Evolutionary conservation across 2,797 vertebrate genomes (phyloP), one percentile per base, ranked within the genome.

Genomic region (Epinephelus awoara): DNA sequence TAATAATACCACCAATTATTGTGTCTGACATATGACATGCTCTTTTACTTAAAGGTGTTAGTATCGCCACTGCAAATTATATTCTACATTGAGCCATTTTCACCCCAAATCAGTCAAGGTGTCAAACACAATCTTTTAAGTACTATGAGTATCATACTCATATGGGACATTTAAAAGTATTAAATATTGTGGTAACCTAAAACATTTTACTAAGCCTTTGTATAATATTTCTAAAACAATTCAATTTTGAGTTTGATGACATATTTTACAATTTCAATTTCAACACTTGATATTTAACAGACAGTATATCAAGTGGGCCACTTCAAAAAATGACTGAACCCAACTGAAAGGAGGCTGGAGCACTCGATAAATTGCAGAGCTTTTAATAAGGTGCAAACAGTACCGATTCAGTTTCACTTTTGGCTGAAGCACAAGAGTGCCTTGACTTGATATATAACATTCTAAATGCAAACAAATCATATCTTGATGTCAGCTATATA

Each of bases 221-320:
- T 42, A 42, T 42, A 11, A 42, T 12, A 42, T 42, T 42, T 42
- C 29, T 34, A 34, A 34, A 17, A 19, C 47, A 47, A 34, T 42
- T 40, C 40, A 42, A 42, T 42, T 11, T 42, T 42, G 12, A 3
- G 3, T 40, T 29, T 62, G 12, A 54, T 56, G 1, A 7, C 9
- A 6, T 44, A 3, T 67, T 56, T 72, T 27, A 58, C 47, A n/a
- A n/a, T n/a, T n/a, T n/a, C n/a, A n/a, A n/a, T n/a, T n/a, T 54
- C 21, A 25, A n/a, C 19, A 21, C n/a, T 29, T 58, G 8, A 40
- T n/a, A 51, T 49, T 61, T 2, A 63, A 40, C n/a, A n/a, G n/a
- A n/a, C n/a, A n/a, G n/a, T n/a, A n/a, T n/a, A n/a, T n/a, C n/a
- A n/a, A n/a, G n/a, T n/a, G n/a, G n/a, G n/a, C n/a, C n/a, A n/a